A percentile compares a stretch with the other conserved stretches of the same genome.
Conservation (phyloP, 1,140 invertebrate genomes). For the Drosophila santomea region DNA sequence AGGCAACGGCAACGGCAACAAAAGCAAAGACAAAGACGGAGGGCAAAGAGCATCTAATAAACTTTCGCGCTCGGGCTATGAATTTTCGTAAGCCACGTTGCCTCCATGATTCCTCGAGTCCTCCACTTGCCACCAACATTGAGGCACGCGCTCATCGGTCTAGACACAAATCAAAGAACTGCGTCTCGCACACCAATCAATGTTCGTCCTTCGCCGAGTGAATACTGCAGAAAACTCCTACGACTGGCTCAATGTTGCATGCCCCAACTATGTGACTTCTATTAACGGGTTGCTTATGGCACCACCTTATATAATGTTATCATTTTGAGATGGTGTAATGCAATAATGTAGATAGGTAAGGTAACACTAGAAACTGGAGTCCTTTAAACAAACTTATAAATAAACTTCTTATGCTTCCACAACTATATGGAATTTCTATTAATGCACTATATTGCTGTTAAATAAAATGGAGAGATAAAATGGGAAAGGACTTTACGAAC, state of each 20-base stretch:
- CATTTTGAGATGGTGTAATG: not conserved
- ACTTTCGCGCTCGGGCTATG: constrained; percentile 47
- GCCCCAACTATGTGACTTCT: too few species aligned
- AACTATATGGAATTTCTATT: too few species aligned
- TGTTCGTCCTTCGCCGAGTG: constrained; percentile 6
- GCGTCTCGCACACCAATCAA: constrained; percentile 55
- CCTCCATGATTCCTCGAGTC: constrained; percentile 5
- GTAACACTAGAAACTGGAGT: too few species aligned
- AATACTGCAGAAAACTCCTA: constrained; percentile 1
- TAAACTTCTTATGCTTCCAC: too few species aligned
- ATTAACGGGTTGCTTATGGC: too few species aligned
- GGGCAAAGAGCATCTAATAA: constrained; percentile 49
- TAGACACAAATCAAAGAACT: constrained; percentile 76
- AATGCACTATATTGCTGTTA: too few species aligned
- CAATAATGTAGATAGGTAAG: too few species aligned
- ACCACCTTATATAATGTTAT: too few species aligned
- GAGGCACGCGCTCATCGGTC: constrained; percentile 50
- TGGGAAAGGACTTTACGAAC: not conserved
- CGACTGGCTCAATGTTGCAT: constrained; percentile 16
- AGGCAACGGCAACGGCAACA: constrained; percentile 17
- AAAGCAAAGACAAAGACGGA: constrained; percentile 27
- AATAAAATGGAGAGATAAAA: too few species aligned
- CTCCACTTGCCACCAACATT: not conserved
- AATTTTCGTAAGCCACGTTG: constrained; percentile 49
- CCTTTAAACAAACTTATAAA: too few species aligned